Base-by-base conservation (phyloP, 1,140 invertebrate species). In the Papilio glaucus region DNA sequence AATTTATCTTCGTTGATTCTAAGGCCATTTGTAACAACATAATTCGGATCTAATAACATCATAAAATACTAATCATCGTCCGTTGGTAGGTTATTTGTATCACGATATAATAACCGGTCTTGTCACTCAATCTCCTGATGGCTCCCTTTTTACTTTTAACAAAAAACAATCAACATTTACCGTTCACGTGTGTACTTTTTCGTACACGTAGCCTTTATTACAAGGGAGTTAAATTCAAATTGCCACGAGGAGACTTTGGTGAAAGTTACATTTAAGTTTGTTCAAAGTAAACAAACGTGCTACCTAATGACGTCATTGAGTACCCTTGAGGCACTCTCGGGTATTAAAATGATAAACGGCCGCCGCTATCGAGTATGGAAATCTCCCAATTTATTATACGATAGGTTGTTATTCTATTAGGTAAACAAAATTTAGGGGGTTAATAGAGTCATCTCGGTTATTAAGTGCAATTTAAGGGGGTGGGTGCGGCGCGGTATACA, bases 371-470 rank as follows among this genome's bases (percentile, higher is more conserved):
- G 83, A 85, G 81, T 85, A 92, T 87, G 90, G 85, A 90, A 91
- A 92, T 92, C 90, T 92, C 78, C 87, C 89, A 91, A 91, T 91
- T 92, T 92, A 90, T 92, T 91, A 92, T 89, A 88, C 79, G 83
- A 88, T 86, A 89, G 83, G 85, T 91, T 85, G 85, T 92, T 91
- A 92, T 91, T 88, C 90, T 92, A 92, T 92, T 92, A 92, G 82
- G 86, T 88, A 90, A 92, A 92, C 87, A 91, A 84, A 88, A 83
- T 87, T 88, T 82, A 75, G 80, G 83, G 83, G 85, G 87, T 87
- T 87, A 88, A 92, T 92, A 89, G 86, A 92, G 88, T 80, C 88
- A 87, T 92, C 82, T 80, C 75, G 75, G 81, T 84, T 89, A 88
- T 87, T 89, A 87, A 70, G 81, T 71, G 77, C 79, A 85, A 85